Base-by-base conservation (phyloP, 2,888 invertebrate species). In the Lottia scabra region DNA sequence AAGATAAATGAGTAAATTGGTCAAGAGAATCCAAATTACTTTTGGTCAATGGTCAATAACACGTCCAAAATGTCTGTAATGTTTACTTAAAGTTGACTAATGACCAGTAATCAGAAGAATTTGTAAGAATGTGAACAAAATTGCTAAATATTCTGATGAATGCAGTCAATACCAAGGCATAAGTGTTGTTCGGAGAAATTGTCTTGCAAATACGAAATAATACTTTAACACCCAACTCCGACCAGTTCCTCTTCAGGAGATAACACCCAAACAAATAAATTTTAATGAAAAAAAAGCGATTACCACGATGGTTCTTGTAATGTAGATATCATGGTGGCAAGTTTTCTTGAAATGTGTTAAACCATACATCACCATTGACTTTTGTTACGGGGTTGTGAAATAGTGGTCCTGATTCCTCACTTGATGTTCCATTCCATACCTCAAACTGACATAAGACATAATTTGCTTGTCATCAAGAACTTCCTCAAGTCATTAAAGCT, bases 381-480 rank as follows among this genome's bases (percentile, higher is more conserved):
- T 56, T 4, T 56, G 56, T 56, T 56, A 56, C 56, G 56, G 56
- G 38, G 56, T 19, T 56, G 56, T 56, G 56, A 56, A 56, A 23
- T 23, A 23, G 56, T 23, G 56, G 19, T 23, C 19, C 56, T 56
- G 19, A 23, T 23, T 56, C 19, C 19, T 56, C 56, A 13, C 23
- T 56, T 56, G 19, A 56, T 56, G 56, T 23, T 23, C 56, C 19
- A 56, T 23, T 56, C 23, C 56, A 56, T 56, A 56, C 13, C 23
- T 56, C 56, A 56, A 23, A 56, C 56, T 56, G 56, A 56, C 56
- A 56, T 56, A 56, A 56, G 56, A 56, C 56, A 56, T 56, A 56
- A 56, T 56, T 56, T 56, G 56, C 56, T 56, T 56, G 56, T 56
- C 56, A 56, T 56, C 56, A 56, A 56, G 19, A 23, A 56, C 56